These are phyloP conservation scores for Papilio elwesi DNA, from an alignment of 2,888 invertebrate species.

Conservation along the genomic window DNA sequence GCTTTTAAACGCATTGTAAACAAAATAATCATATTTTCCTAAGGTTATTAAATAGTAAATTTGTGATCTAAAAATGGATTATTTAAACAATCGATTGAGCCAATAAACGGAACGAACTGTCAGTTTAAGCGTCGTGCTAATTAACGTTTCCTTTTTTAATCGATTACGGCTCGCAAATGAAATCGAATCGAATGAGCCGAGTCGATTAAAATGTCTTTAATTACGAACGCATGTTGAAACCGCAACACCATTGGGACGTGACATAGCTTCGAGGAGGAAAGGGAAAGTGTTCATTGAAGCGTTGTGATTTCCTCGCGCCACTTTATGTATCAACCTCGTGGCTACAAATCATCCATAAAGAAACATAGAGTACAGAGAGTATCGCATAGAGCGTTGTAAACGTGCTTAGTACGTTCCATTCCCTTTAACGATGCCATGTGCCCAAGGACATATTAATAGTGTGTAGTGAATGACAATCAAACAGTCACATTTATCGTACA, in stretches of 20 bases:
- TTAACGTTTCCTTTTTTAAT: conserved; percentile 28
- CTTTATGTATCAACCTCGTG: conserved; percentile 48
- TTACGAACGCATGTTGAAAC: conserved; percentile 42
- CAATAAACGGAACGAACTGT: not conserved
- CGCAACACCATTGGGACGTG: conserved; percentile 52
- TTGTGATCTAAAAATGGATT: conserved; percentile 1
- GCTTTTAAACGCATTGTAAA: conserved; percentile 27
- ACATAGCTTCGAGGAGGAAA: conserved; percentile 57
- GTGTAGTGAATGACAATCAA: conserved; percentile 61
- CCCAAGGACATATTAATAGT: conserved; percentile 79
- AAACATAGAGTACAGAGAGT: not conserved
- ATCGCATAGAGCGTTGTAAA: conserved; percentile 9
- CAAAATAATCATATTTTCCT: not conserved
- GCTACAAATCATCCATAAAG: conserved; percentile 2
- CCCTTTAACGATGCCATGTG: conserved; percentile 57
- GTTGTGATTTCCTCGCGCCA: conserved; percentile 64
- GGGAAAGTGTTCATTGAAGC: conserved; percentile 77
- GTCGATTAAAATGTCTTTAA: conserved; percentile 34
- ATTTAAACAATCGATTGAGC: not conserved
- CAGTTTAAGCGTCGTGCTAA: conserved; percentile 19
- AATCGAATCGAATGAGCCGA: conserved; percentile 48
- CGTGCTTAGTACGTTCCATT: conserved; percentile 42
- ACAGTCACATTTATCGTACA: conserved; percentile 67
- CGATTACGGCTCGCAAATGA: conserved; percentile 20
- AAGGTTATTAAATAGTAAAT: not conserved